phyloP scores from a whole-genome alignment of 2,888 invertebrate genomes.

The Carcina quercana region DNA sequence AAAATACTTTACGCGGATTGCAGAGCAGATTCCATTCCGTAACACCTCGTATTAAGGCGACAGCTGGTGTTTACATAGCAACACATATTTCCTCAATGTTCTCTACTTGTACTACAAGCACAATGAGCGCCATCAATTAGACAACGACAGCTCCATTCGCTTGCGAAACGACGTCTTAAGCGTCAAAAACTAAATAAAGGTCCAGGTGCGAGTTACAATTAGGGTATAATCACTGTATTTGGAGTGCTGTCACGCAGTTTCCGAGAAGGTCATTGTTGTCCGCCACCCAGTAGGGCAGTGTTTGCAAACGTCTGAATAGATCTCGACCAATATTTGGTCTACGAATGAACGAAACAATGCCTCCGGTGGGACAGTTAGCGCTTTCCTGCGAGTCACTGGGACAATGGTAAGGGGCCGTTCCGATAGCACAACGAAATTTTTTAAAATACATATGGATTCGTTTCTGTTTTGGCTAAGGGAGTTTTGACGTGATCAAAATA shows the following conservation, averaged over 20 bases:
- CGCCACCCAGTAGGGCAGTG: conserved; percentile 64
- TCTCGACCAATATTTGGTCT: conserved; percentile 66
- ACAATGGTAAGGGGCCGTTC: conserved; percentile 37
- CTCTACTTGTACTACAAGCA: conserved; percentile 38
- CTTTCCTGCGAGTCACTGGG: conserved; percentile 47
- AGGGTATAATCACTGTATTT: conserved; percentile 67
- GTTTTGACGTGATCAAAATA: too few relatives aligned
- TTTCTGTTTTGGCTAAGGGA: too few relatives aligned
- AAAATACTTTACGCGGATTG: too few relatives aligned
- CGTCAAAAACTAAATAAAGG: conserved; percentile 59
- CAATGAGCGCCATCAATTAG: conserved; percentile 52
- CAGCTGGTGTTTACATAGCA: conserved; percentile 8
- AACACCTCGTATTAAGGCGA: too few relatives aligned
- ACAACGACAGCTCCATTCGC: conserved; percentile 33
- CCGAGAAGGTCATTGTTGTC: conserved; percentile 57
- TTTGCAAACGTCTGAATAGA: conserved; percentile 68
- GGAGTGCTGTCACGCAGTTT: conserved; percentile 68
- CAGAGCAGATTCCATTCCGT: too few relatives aligned
- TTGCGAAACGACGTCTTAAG: conserved; percentile 51
- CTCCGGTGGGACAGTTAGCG: conserved; percentile 59
- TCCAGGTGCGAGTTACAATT: conserved; percentile 65
- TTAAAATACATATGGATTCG: neutral
- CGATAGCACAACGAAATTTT: conserved; percentile 3
- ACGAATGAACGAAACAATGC: conserved; percentile 69
- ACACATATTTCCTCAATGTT: conserved; percentile 26